phyloP scores from a whole-genome alignment of 2,797 vertebrate species.

The Sparidentex hasta region DNA sequence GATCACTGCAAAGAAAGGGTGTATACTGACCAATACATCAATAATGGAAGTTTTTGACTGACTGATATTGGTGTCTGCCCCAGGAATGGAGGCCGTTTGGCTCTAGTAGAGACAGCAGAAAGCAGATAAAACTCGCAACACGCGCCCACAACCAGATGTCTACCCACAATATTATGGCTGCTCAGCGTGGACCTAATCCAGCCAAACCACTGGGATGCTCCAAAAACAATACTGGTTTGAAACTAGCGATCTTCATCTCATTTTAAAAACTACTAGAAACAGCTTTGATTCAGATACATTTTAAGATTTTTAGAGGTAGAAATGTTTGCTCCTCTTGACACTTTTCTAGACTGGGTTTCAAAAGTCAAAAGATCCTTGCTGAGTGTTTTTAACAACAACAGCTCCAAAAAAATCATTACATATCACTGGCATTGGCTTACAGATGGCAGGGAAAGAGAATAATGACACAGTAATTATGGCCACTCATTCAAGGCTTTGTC shows the following conservation, averaged over 20 bases:
- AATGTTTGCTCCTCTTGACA: conserved; percentile 4
- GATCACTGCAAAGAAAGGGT: no score
- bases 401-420: conserved; percentile 7
- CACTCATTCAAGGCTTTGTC: conserved; percentile 18
- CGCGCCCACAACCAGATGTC: background rate
- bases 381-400: conserved; percentile 17
- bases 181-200: background rate
- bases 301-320: background rate
- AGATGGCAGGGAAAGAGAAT: conserved; percentile 15
- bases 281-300: conserved; percentile 6
- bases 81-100: no score
- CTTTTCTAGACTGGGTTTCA: background rate
- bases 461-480: conserved; percentile 22
- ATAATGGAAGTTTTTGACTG: no score
- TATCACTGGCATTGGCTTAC: conserved; percentile 15
- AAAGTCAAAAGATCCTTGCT: background rate
- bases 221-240: conserved; percentile 27
- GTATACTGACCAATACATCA: no score
- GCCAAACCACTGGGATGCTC: conserved; percentile 14
- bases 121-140: background rate
- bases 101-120: background rate
- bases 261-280: conserved; percentile 10
- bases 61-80: no score
- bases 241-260: conserved; percentile 13
- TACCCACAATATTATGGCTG: conserved; percentile 19